phyloP scores from a whole-genome alignment of 1,140 invertebrate species.

The Apis laboriosa region DNA sequence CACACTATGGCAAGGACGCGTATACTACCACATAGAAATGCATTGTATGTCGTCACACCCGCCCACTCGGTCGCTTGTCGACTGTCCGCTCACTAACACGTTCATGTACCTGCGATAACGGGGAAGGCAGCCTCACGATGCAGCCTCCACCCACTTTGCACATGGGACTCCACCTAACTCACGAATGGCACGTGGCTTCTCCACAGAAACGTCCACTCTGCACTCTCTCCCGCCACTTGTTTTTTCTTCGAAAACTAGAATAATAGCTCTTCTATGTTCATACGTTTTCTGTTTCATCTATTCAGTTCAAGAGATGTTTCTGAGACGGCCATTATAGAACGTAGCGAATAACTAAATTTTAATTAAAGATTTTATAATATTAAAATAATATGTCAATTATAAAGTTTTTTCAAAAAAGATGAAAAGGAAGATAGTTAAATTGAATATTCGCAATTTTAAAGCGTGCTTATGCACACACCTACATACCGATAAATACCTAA shows the following conservation, averaged over 20 bases:
- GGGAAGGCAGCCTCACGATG: constrained; percentile 74
- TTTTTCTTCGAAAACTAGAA: neutral
- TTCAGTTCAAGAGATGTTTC: neutral
- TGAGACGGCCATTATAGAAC: constrained; percentile 21
- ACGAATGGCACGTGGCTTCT: constrained; percentile 74
- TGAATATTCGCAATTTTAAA: neutral
- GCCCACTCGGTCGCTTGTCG: constrained; percentile 71
- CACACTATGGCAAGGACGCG: constrained; percentile 69
- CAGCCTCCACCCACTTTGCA: constrained; percentile 79
- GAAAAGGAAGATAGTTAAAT: neutral
- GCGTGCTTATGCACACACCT: neutral
- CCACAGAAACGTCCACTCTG: constrained; percentile 19
- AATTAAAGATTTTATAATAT: neutral
- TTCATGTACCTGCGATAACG: constrained; percentile 69
- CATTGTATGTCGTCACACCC: constrained; percentile 69
- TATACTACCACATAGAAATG: constrained; percentile 50
- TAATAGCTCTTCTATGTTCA: neutral
- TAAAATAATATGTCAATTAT: neutral
- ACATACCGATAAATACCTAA: neutral
- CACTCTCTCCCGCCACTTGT: constrained; percentile 19
- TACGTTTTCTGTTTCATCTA: neutral
- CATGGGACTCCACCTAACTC: constrained; percentile 79
- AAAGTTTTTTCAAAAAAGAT: neutral
- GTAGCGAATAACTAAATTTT: neutral
- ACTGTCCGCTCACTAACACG: constrained; percentile 55